phyloP scores from a whole-genome alignment of 2,797 vertebrate genomes.

The Argya squamiceps region DNA sequence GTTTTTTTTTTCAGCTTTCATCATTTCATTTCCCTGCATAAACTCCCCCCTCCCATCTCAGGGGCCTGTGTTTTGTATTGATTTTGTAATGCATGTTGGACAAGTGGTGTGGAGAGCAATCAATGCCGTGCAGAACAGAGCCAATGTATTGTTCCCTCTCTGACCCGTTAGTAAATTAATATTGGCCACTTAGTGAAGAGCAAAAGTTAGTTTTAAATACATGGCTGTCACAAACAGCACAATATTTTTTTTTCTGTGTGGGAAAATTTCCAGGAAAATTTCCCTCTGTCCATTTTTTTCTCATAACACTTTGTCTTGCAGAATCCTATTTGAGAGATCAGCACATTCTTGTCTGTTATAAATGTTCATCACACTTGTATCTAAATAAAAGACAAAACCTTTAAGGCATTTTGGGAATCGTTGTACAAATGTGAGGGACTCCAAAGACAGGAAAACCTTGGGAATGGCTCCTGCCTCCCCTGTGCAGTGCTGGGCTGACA shows the following conservation, averaged over 20 bases:
- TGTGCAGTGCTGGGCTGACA: background rate
- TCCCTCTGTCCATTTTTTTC: background rate
- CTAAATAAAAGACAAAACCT: background rate
- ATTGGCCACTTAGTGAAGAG: background rate
- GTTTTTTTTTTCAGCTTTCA: background rate
- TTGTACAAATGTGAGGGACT: background rate
- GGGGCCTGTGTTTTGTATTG: background rate
- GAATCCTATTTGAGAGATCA: background rate
- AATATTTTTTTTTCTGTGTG: background rate
- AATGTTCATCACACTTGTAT: background rate
- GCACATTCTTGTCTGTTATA: background rate
- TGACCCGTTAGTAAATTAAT: constrained; percentile 32
- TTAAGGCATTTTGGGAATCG: background rate
- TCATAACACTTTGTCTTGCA: background rate
- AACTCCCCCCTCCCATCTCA: background rate
- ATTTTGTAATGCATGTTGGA: constrained; percentile 16
- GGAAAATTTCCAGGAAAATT: background rate
- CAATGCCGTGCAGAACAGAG: background rate
- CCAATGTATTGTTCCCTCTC: background rate
- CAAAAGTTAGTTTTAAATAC: constrained; percentile 21
- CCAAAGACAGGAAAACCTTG: background rate
- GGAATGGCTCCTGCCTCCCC: background rate
- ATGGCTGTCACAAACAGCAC: background rate
- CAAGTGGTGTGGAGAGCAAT: constrained; percentile 13
- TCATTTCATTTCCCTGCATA: constrained; percentile 2